phyloP scores from a whole-genome alignment of 2,888 invertebrate species.

The Brachyptera putata region DNA sequence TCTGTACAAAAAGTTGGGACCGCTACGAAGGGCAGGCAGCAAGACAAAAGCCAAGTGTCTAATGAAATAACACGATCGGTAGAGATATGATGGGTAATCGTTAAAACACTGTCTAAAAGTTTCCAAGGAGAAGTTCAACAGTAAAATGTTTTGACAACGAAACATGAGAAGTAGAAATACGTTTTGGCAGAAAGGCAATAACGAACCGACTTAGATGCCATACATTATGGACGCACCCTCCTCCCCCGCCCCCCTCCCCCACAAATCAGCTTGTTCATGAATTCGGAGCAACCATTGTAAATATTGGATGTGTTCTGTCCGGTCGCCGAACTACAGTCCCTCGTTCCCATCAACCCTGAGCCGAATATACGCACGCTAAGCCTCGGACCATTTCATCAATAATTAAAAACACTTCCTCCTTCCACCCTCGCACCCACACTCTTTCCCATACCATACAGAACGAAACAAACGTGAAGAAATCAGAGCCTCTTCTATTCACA shows the following conservation, averaged over 20 bases:
- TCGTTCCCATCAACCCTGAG: neutral
- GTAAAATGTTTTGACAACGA: no score
- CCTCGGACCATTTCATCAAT: slow-evolving; percentile 14
- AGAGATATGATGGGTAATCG: neutral
- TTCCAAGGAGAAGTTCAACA: neutral
- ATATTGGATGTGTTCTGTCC: slow-evolving; percentile 9
- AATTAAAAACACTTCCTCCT: slow-evolving; percentile 12
- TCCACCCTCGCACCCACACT: neutral
- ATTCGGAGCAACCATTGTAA: slow-evolving; percentile 4
- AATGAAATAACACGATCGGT: neutral
- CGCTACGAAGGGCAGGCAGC: no score
- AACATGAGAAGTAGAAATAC: neutral
- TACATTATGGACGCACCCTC: neutral
- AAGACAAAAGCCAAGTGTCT: neutral
- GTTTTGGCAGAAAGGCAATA: slow-evolving; percentile 7
- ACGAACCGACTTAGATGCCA: neutral
- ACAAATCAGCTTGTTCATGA: slow-evolving; percentile 13
- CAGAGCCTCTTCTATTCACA: slow-evolving; percentile 8
- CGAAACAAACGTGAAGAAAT: slow-evolving; percentile 12
- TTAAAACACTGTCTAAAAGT: neutral
- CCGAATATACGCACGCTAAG: slow-evolving; percentile 8
- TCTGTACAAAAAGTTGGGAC: no score
- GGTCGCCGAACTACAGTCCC: neutral
- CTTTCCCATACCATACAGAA: neutral
- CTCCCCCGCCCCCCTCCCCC: no score